Evolutionary conservation across 2,888 invertebrate genomes (phyloP).

Genomic region (Epicampocera succincta): DNA sequence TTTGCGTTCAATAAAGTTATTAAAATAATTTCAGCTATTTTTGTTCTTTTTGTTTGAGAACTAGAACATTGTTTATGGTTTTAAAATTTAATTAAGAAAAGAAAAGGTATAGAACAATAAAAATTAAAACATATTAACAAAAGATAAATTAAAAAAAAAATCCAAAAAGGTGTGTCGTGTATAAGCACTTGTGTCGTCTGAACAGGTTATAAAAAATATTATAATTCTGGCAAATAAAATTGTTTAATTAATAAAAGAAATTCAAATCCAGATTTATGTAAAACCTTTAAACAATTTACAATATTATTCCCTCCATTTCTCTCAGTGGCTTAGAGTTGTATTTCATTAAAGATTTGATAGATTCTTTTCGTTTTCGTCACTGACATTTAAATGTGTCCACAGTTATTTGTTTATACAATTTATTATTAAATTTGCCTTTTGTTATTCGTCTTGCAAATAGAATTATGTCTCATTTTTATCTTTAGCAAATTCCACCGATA

Average conservation of each 20-base stretch:
- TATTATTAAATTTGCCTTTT: neutral
- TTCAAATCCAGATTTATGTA: too few relatives aligned
- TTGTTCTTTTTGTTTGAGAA: neutral
- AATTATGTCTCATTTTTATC: neutral
- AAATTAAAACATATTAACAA: neutral
- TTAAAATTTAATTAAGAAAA: constrained; percentile 37
- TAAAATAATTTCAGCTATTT: too few relatives aligned
- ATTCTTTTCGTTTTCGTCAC: neutral
- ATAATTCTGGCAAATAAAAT: too few relatives aligned
- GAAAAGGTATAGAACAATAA: neutral
- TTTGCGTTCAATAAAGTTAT: constrained; percentile 5
- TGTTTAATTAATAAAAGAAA: too few relatives aligned
- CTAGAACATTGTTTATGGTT: constrained; percentile 10
- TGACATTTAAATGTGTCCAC: neutral
- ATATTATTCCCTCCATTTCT: too few relatives aligned
- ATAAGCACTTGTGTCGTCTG: too few relatives aligned
- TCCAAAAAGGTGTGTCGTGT: too few relatives aligned
- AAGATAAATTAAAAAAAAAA: too few relatives aligned
- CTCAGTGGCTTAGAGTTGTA: neutral
- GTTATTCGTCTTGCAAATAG: neutral
- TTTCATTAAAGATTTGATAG: neutral
- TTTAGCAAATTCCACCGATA: neutral
- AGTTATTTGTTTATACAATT: neutral
- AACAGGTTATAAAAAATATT: too few relatives aligned
- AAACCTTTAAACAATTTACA: too few relatives aligned